phyloP scores from a whole-genome alignment of 1,140 invertebrate genomes.

The Bombus terrestris region DNA sequence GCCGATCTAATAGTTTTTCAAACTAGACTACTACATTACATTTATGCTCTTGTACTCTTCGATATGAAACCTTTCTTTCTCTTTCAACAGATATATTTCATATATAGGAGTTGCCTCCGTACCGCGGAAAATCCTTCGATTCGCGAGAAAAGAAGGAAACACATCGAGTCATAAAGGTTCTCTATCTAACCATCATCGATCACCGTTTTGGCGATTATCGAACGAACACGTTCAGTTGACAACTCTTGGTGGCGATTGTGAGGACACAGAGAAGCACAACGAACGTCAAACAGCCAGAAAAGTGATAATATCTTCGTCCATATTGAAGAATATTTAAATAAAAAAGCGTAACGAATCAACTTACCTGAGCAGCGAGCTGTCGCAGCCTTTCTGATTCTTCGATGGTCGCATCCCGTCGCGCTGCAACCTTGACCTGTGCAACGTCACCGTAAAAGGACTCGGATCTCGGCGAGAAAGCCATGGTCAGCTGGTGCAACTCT shows the following conservation, averaged over 20 bases:
- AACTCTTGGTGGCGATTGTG: constrained; percentile 32
- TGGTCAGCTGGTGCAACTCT: constrained; percentile 92
- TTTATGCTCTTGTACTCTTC: too few species aligned
- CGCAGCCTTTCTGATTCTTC: constrained; percentile 91
- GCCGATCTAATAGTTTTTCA: too few species aligned
- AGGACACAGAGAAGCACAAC: constrained; percentile 64
- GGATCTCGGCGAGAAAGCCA: constrained; percentile 93
- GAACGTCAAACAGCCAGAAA: constrained; percentile 59
- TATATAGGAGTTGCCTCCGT: not conserved
- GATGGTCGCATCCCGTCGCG: constrained; percentile 91
- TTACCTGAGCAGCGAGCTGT: constrained; percentile 92
- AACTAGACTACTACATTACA: too few species aligned
- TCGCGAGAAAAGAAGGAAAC: not conserved
- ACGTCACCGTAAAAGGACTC: constrained; percentile 96
- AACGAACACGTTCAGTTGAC: constrained; percentile 8
- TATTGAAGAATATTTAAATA: constrained; percentile 6
- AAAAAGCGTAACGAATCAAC: constrained; percentile 16
- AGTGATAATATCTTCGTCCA: constrained; percentile 20
- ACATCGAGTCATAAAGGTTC: not conserved
- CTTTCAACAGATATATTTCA: not conserved
- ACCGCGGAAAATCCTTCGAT: not conserved
- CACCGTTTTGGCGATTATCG: not conserved
- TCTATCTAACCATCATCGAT: not conserved
- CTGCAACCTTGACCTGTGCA: constrained; percentile 96
- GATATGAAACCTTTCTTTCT: too few species aligned